These are phyloP conservation scores for Kuschelorhynchus macadamiae DNA, from an alignment of 2,888 invertebrate genomes.

Conservation along the genomic window DNA sequence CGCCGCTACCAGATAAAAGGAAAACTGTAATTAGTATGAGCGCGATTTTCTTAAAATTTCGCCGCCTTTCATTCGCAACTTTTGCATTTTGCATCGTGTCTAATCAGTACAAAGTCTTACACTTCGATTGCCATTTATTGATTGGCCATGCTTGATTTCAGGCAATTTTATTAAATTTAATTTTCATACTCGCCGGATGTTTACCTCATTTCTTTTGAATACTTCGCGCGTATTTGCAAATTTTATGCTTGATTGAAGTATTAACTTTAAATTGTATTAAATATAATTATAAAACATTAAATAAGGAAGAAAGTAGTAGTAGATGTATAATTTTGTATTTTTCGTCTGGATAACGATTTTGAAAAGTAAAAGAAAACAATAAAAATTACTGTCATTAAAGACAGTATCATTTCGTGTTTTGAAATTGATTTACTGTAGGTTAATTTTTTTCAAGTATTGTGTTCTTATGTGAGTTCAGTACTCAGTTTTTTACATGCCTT, in stretches of 20 bases:
- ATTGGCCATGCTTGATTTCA: slow-evolving; percentile 57
- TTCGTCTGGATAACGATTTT: no score
- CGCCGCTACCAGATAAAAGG: not conserved
- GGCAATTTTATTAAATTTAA: slow-evolving; percentile 55
- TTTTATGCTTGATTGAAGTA: slow-evolving; percentile 21
- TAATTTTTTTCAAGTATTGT: no score
- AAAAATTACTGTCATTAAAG: no score
- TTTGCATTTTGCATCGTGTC: slow-evolving; percentile 42
- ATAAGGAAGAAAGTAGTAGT: no score
- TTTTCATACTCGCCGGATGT: slow-evolving; percentile 50
- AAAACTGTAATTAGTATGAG: slow-evolving; percentile 18
- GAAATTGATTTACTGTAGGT: no score
- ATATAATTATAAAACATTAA: not conserved
- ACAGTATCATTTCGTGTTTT: no score
- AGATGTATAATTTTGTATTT: no score
- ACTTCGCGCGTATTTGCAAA: slow-evolving; percentile 25
- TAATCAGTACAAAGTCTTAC: slow-evolving; percentile 53
- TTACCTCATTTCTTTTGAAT: slow-evolving; percentile 38
- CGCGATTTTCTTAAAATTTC: slow-evolving; percentile 33
- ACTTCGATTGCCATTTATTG: slow-evolving; percentile 58
- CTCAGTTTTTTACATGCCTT: no score
- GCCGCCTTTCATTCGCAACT: slow-evolving; percentile 25
- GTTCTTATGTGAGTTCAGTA: no score
- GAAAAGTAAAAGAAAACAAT: no score
- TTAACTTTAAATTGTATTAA: slow-evolving; percentile 10